phyloP scores from a whole-genome alignment of 2,113 vertebrate genomes.

The Gadus chalcogrammus region DNA sequence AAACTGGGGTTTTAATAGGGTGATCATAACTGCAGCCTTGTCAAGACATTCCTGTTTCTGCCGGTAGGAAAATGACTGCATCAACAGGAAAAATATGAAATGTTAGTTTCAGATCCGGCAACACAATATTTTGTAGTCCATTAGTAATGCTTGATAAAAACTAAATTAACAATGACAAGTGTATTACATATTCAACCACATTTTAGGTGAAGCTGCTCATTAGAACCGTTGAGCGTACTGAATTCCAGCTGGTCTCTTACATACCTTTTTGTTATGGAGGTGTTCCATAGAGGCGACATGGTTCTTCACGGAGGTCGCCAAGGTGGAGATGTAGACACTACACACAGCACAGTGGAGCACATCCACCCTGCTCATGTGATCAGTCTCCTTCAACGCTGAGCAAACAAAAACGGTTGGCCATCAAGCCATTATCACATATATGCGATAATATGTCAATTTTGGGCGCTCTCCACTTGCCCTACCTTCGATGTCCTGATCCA shows the following conservation, averaged over 20 bases:
- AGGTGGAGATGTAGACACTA: slow-evolving; percentile 41
- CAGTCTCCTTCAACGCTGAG: slow-evolving; percentile 56
- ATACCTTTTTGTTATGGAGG: slow-evolving; percentile 48
- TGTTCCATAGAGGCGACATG: slow-evolving; percentile 59
- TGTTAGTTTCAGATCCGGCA: too few relatives aligned
- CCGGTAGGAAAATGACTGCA: neutral
- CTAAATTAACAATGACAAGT: too few relatives aligned
- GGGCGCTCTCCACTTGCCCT: neutral
- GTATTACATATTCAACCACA: too few relatives aligned
- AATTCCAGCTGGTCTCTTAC: neutral
- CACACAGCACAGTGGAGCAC: slow-evolving; percentile 62
- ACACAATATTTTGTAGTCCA: too few relatives aligned
- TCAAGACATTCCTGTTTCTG: slow-evolving; percentile 46
- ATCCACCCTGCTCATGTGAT: slow-evolving; percentile 67
- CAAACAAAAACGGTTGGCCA: neutral
- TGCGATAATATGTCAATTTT: neutral
- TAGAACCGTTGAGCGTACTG: too few relatives aligned
- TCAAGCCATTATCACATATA: too few relatives aligned
- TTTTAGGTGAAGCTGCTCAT: too few relatives aligned
- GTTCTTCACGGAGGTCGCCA: slow-evolving; percentile 43
- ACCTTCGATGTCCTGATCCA: slow-evolving; percentile 44
- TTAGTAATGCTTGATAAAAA: too few relatives aligned
- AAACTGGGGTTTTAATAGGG: slow-evolving; percentile 54
- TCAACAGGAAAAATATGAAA: too few relatives aligned
- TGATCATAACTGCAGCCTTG: slow-evolving; percentile 58